Conservation (phyloP, 2,113 vertebrate genomes). For the Lathamus discolor region DNA sequence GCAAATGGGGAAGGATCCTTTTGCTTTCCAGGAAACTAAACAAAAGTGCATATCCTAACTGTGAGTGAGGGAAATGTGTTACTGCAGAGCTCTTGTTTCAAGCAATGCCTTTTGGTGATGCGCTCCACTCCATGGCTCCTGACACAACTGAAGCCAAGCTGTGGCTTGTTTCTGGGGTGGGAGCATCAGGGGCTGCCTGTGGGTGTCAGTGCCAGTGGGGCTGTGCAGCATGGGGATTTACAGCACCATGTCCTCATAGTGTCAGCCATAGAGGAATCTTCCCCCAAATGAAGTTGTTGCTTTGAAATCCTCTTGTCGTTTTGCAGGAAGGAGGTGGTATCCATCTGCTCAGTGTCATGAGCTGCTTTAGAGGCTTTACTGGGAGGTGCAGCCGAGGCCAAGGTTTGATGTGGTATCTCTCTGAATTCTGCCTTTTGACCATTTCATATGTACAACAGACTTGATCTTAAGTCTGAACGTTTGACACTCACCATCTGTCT, state of each 20-base stretch:
- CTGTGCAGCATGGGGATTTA: not conserved
- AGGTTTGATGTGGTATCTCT: not conserved
- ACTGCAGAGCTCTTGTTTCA: not conserved
- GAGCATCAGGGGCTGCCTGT: not conserved
- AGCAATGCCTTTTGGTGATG: not conserved
- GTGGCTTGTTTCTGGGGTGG: not conserved
- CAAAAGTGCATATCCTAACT: accelerated
- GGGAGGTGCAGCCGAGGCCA: not conserved
- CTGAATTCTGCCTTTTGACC: not conserved
- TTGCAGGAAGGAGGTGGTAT: not conserved
- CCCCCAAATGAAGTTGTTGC: not conserved
- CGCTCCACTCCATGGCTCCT: not conserved
- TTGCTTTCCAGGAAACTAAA: not conserved
- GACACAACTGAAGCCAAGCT: accelerated
- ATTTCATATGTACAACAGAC: not conserved
- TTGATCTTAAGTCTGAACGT: not conserved
- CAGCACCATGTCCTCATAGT: not conserved
- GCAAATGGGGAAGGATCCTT: not conserved
- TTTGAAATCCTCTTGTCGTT: not conserved
- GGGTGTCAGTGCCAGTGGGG: not conserved
- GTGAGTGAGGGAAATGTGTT: accelerated
- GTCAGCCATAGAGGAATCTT: not conserved
- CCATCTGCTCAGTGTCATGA: not conserved
- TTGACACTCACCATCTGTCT: not conserved
- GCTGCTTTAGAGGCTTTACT: not conserved